Percentiles rank a stretch among this genome's conserved stretches.
These are phyloP conservation scores for Callimico goeldii DNA, from an alignment of 2,797 vertebrate genomes.

Conservation along the genomic window DNA sequence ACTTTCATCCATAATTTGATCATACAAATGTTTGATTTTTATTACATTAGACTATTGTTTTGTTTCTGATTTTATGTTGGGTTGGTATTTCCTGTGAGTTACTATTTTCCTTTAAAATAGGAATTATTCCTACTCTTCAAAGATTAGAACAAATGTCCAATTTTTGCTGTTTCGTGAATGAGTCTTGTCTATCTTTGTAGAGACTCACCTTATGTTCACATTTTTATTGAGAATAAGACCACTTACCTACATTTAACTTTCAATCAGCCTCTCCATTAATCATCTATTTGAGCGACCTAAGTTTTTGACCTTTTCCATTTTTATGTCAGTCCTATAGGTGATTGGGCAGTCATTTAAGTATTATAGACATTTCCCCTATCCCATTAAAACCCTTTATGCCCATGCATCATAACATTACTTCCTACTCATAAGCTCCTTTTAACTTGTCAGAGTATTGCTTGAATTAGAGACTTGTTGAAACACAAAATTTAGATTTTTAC, in stretches of 20 bases:
- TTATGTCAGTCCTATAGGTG: not conserved
- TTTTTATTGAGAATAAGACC: conserved; percentile 41
- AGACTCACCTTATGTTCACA: not conserved
- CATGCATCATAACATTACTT: not conserved
- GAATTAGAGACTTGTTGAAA: conserved; percentile 34
- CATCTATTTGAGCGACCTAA: conserved; percentile 19
- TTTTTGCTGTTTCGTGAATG: not conserved
- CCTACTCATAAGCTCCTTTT: conserved; percentile 27
- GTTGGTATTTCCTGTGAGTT: not conserved
- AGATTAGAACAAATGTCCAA: not conserved
- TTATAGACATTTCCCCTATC: not conserved
- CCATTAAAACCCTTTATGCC: not conserved
- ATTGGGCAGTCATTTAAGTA: not conserved
- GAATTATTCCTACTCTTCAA: conserved; percentile 15
- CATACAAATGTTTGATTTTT: conserved; percentile 23
- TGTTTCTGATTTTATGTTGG: not conserved
- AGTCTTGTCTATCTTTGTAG: not conserved
- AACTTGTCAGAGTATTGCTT: not conserved
- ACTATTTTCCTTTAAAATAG: not conserved
- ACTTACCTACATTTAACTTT: conserved; percentile 42
- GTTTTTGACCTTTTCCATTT: conserved; percentile 18
- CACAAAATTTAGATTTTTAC: conserved; percentile 31
- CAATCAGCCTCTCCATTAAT: not conserved
- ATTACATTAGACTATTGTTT: not conserved
- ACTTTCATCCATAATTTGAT: conserved; percentile 19